Conservation (phyloP, 2,888 invertebrate genomes). For the Drosophila percnosoma region DNA sequence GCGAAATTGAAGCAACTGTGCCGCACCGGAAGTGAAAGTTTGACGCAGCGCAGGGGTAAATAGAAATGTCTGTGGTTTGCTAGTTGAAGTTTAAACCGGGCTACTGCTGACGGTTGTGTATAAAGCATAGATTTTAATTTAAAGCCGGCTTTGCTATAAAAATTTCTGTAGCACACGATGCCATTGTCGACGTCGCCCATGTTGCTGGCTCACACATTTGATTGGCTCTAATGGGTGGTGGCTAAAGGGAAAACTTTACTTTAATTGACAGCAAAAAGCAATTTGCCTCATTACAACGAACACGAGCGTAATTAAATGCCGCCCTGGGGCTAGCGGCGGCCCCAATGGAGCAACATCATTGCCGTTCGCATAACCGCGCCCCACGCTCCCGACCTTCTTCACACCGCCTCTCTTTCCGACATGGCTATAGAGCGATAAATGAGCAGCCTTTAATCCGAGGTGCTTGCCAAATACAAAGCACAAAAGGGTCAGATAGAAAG, state of each 20-base stretch:
- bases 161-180: constrained; percentile 43
- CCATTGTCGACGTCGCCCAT: not conserved
- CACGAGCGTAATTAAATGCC: constrained; percentile 78
- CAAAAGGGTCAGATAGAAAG: constrained; percentile 57
- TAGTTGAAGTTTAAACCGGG: constrained; percentile 35
- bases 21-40: constrained; percentile 65
- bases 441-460: constrained; percentile 64
- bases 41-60: constrained; percentile 23
- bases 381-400: not conserved
- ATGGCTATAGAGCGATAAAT: constrained; percentile 20
- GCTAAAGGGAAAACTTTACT: constrained; percentile 75
- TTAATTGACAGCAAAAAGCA: constrained; percentile 81
- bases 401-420: not conserved
- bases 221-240: constrained; percentile 64
- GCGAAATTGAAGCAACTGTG: constrained; percentile 45
- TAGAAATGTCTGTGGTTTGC: constrained; percentile 12
- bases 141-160: constrained; percentile 55
- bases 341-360: constrained; percentile 54
- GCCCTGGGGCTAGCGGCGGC: constrained; percentile 57
- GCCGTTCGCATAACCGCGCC: constrained; percentile 17
- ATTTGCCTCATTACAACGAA: constrained; percentile 77
- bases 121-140: constrained; percentile 44
- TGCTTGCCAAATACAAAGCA: constrained; percentile 45
- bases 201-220: constrained; percentile 49
- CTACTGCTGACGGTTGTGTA: constrained; percentile 10